These are phyloP conservation scores for Gobionotothen gibberifrons DNA, from an alignment of 2,797 vertebrate genomes.

Conservation along the genomic window DNA sequence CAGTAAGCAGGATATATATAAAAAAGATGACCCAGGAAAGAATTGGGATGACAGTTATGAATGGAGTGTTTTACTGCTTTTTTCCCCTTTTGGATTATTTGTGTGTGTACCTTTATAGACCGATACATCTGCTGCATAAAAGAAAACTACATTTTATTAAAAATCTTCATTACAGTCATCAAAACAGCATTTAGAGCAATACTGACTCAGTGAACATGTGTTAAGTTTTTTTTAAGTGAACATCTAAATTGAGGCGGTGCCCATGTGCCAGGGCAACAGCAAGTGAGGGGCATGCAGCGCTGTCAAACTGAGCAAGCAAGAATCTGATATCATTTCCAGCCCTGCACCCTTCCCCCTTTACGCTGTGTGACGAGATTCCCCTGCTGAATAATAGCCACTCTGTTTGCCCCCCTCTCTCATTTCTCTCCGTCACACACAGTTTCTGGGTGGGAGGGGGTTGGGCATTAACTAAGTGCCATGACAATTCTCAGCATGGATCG, in stretches of 20 bases:
- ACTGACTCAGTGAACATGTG: conserved; percentile 5
- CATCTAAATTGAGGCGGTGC: conserved; percentile 21
- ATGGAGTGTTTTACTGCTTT: conserved; percentile 8
- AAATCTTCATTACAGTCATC: neutral
- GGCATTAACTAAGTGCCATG: conserved; percentile 77
- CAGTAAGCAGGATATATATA: no score
- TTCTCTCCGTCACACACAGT: conserved; percentile 38
- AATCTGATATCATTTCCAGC: conserved; percentile 68
- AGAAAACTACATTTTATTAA: neutral
- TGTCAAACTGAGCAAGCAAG: conserved; percentile 44
- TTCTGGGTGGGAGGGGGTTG: conserved; percentile 38
- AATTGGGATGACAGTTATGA: neutral
- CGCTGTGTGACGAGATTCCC: conserved; percentile 59
- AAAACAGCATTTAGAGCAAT: neutral
- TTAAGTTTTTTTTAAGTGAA: no score
- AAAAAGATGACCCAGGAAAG: neutral
- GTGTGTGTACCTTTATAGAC: neutral
- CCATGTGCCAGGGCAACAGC: conserved; percentile 24
- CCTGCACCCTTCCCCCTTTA: conserved; percentile 53
- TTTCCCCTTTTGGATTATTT: conserved; percentile 10
- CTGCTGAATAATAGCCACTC: conserved; percentile 75
- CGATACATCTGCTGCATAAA: neutral
- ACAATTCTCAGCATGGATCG: conserved; percentile 77
- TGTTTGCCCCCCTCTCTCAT: conserved; percentile 50
- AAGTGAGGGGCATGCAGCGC: conserved; percentile 4